Evolutionary conservation across 1,140 invertebrate species (phyloP).

Genomic region (Harpegnathos saltator): DNA sequence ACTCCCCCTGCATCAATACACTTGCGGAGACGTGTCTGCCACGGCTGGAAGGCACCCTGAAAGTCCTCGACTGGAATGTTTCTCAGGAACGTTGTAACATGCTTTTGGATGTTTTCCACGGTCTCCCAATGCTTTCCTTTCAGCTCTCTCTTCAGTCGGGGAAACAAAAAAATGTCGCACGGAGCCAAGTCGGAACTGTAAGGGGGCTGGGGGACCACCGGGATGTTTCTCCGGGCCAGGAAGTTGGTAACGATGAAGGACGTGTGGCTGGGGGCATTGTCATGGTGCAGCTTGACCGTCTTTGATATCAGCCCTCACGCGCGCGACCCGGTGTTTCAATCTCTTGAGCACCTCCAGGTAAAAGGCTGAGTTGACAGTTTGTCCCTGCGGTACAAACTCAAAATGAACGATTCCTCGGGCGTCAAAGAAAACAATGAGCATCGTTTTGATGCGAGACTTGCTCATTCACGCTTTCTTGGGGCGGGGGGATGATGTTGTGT

Average conservation of each 20-base stretch:
- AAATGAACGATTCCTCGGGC: conserved; percentile 5
- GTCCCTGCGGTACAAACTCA: conserved; percentile 10
- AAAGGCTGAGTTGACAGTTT: conserved; percentile 19
- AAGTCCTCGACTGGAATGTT: conserved; percentile 19
- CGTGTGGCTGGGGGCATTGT: conserved; percentile 44
- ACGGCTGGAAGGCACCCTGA: no score
- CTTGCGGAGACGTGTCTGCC: no score
- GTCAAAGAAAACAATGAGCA: conserved; percentile 18
- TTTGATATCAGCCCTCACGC: conserved; percentile 28
- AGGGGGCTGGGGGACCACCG: conserved; percentile 32
- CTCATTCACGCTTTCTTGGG: conserved; percentile 27
- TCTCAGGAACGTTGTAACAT: conserved; percentile 35
- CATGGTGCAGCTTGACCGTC: conserved; percentile 31
- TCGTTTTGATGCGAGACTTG: conserved; percentile 16
- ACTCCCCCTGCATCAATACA: no score
- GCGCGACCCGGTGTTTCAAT: conserved; percentile 4
- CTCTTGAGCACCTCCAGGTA: background rate
- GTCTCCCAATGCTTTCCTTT: conserved; percentile 45
- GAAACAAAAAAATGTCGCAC: conserved; percentile 36
- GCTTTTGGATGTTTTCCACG: conserved; percentile 41
- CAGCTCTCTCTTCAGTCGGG: conserved; percentile 35
- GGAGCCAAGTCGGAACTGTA: conserved; percentile 39
- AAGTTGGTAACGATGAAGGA: conserved; percentile 38
- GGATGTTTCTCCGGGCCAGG: conserved; percentile 28
- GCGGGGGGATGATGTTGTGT: conserved; percentile 14